Conservation (phyloP, 2,113 vertebrate species). For the Scatophagus argus region DNA sequence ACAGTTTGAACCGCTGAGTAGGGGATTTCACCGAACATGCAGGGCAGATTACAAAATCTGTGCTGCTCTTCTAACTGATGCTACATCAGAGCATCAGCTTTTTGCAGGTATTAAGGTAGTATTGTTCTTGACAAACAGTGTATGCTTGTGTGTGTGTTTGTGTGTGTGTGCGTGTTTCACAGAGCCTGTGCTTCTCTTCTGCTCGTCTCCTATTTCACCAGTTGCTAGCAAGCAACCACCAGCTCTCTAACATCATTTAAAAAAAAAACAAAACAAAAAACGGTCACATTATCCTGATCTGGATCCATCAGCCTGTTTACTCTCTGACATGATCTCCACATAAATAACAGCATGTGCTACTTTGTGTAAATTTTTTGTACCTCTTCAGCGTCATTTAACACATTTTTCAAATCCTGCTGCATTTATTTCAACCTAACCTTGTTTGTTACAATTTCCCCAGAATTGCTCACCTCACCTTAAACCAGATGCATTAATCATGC, state of each 20-base stretch:
- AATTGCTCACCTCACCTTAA: too few species aligned
- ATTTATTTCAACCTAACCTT: neutral
- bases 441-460: too few species aligned
- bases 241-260: neutral
- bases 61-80: slow-evolving; percentile 33
- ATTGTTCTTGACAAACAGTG: slow-evolving; percentile 22
- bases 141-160: neutral
- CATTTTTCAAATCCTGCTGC: neutral
- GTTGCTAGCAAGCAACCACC: neutral
- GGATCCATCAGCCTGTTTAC: neutral
- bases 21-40: slow-evolving; percentile 16
- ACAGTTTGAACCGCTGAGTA: slow-evolving; percentile 54
- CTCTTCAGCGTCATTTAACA: neutral
- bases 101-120: slow-evolving; percentile 22
- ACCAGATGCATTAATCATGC: neutral
- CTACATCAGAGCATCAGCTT: slow-evolving; percentile 41
- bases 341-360: neutral
- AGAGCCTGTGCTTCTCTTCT: neutral
- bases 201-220: slow-evolving; percentile 5
- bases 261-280: too few species aligned
- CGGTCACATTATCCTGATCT: neutral
- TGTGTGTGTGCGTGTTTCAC: slow-evolving; percentile 1
- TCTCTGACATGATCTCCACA: neutral
- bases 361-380: neutral
- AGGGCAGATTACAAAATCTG: slow-evolving; percentile 43